A percentile compares a stretch with the other conserved stretches of the same genome.
Conservation (phyloP, 2,888 invertebrate species). For the Himalopsyche japonica region DNA sequence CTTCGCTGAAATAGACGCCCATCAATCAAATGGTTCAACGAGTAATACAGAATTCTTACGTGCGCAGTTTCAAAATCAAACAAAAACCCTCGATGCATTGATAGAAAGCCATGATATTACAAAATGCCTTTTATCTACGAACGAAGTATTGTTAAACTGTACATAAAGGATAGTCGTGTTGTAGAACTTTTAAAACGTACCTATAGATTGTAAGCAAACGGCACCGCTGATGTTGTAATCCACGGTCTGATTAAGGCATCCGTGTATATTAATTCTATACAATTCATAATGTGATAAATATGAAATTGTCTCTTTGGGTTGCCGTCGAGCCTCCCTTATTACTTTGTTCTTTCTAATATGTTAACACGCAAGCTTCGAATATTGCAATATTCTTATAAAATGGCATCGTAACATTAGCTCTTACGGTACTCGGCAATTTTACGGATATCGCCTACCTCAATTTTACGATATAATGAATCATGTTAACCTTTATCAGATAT, state of each 20-base stretch:
- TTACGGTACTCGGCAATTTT: too few relatives aligned
- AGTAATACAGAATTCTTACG: neutral
- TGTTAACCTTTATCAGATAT: too few relatives aligned
- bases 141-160: constrained; percentile 36
- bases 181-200: neutral
- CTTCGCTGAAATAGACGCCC: too few relatives aligned
- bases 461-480: too few relatives aligned
- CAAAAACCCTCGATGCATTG: too few relatives aligned
- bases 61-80: neutral
- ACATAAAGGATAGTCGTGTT: neutral
- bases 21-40: too few relatives aligned
- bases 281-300: neutral
- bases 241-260: neutral
- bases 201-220: too few relatives aligned
- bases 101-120: neutral
- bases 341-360: neutral
- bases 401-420: neutral
- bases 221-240: neutral
- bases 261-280: neutral
- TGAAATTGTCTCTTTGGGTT: neutral
- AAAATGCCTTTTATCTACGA: constrained; percentile 35
- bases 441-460: too few relatives aligned
- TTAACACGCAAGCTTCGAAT: neutral
- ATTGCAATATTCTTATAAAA: neutral
- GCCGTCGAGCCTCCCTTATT: neutral